Evolutionary conservation across 37 sponge, comb jelly and placozoan species (phyloP).

Genomic region (Mnemiopsis leidyi): DNA sequence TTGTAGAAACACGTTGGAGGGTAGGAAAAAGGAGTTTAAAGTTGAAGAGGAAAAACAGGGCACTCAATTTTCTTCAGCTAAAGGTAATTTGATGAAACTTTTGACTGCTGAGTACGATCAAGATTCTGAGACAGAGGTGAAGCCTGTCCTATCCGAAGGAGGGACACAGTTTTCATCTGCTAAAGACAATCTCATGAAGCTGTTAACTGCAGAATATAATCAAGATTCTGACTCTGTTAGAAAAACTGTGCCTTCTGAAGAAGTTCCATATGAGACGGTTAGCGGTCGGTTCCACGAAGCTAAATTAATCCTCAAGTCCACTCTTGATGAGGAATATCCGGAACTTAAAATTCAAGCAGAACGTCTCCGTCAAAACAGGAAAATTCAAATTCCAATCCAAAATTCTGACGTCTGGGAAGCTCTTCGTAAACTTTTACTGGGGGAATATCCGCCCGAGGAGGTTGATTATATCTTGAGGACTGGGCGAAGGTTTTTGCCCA

Average conservation of each 20-base stretch:
- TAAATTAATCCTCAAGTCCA: neutral
- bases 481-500: slow-evolving; percentile 7
- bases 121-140: neutral
- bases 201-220: slow-evolving; percentile 14
- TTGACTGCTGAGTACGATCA: slow-evolving; percentile 15
- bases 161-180: neutral
- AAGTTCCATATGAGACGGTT: neutral
- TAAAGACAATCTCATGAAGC: neutral
- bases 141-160: neutral
- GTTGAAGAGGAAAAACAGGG: neutral
- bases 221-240: neutral
- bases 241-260: neutral
- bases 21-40: neutral
- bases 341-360: neutral
- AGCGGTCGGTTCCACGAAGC: slow-evolving; percentile 4
- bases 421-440: neutral
- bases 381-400: neutral
- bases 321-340: neutral
- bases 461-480: slow-evolving; percentile 59
- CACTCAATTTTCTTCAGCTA: neutral
- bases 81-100: neutral
- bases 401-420: neutral
- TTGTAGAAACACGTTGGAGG: neutral
- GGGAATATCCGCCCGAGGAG: slow-evolving; percentile 44
- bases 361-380: neutral